Conservation (phyloP, 2,113 vertebrate genomes). For the Collichthys lucidus region DNA sequence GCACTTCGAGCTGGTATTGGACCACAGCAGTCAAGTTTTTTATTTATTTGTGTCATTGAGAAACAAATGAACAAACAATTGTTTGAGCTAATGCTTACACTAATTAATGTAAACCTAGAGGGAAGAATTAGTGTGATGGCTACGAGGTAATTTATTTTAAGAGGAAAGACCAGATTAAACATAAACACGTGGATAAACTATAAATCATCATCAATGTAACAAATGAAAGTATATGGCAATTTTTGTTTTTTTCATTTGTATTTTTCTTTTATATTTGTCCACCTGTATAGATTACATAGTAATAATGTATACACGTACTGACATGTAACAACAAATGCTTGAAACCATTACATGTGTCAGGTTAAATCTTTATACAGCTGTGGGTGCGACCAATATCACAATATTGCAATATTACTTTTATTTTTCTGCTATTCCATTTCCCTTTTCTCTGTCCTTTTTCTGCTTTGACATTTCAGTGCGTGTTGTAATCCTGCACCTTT, state of each 20-base stretch:
- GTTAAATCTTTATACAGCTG: not conserved
- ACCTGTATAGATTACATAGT: not conserved
- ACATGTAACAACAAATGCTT: not conserved
- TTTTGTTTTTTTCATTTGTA: not conserved
- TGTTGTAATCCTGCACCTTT: not conserved
- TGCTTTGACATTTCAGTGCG: slow-evolving; percentile 12
- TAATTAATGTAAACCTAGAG: not conserved
- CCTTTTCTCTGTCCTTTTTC: not conserved
- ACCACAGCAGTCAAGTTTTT: not conserved
- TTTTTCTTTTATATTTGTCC: not conserved
- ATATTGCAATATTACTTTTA: not conserved
- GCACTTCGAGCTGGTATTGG: not conserved
- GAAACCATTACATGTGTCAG: not conserved
- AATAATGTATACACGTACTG: not conserved
- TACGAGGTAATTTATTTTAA: not conserved
- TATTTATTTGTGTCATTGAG: not conserved
- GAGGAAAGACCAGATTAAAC: not conserved
- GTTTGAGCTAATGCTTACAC: not conserved
- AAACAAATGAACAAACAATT: not conserved
- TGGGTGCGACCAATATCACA: not conserved
- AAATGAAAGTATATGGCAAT: not conserved
- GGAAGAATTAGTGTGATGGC: not conserved
- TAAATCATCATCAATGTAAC: not conserved
- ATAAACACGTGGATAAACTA: not conserved
- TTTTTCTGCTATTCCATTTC: not conserved